Evolutionary conservation across 2,113 vertebrate species (phyloP), one percentile per base, ranked within the genome.

Genomic region (Podarcis raffonei): DNA sequence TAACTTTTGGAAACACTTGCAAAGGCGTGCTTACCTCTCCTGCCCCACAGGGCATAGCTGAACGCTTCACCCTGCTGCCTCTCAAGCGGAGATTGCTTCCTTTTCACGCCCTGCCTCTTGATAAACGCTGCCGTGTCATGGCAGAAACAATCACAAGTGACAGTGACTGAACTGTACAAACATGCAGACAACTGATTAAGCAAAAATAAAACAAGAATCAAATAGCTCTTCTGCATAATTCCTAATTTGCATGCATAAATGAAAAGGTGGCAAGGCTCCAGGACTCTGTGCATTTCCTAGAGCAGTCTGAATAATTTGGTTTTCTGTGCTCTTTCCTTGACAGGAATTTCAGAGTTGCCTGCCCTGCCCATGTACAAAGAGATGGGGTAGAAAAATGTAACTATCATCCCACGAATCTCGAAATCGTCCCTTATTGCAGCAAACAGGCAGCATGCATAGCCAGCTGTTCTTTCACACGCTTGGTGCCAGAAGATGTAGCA

Each of bases 161-260:
- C 89, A 92, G 92, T 87, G 89, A 81, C 90, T 93, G 92, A 91
- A 88, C 91, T 94, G 89, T 92, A 91, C 86, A 94, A 96, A 94
- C 90, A 96, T 80, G 85, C 78, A 94, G 93, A 96, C 93, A 94
- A 95, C 91, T 85, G 89, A 94, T 95, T 95, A 93, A 94, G 90
- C 92, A 93, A 95, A 94, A 96, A 94, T 93, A 95, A 95, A 95
- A 91, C 76, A 94, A 88, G 91, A 95, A 92, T 95, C 83, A 91
- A 93, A 93, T 91, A 94, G 82, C 94, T 86, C 81, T 92, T 95
- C 92, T 94, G 92, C 93, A 93, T 95, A 93, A 96, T 94, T 96
- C 92, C 87, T 2, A 1, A 95, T 94, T 94, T 94, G 93, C 87
- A 95, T 94, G 94, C 84, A 94, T 93, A 94, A 96, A 92, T 91